Evolutionary conservation across 2,113 vertebrate species (phyloP), one percentile per base, ranked within the genome.

Genomic region (Epinephelus fuscoguttatus): DNA sequence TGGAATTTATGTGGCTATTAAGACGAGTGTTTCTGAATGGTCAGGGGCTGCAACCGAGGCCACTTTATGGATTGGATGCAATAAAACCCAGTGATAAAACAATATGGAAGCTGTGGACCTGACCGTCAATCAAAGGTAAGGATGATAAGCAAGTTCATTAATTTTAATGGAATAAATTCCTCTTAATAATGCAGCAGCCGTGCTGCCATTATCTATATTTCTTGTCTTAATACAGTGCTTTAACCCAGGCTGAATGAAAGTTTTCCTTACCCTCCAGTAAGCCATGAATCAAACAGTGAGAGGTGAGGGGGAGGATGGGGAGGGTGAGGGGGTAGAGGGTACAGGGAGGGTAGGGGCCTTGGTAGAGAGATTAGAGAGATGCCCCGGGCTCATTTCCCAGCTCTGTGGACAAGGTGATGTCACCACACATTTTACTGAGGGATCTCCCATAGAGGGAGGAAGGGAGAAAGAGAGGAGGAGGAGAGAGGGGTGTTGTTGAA

Each of bases 341-440:
- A 80, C 75, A 68, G 19, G n/a, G 21, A 40, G 72, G 55, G 19
- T 53, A 37, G 49, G 11, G 53, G 87, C 33, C 15, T 57, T 33
- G 30, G 49, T 17, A 10, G 47, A 70, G 61, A 80, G 69, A 88
- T 84, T 86, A 66, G 75, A 87, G 70, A 86, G 77, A 84, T 72
- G 81, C 93, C 88, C 53, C 27, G 5, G 81, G 91, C 85, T 71
- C 72, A 57, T 86, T 89, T 86, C 88, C 80, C 82, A 80, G 27
- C 33, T 6, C 63, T 55, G n/a, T 84, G 83, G 90, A 91, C 88
- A 80, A 85, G 85, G 71, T 94, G 94, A 94, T 91, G 93, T 94
- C 92, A 95, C 83, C 17, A 76, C 84, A 88, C 49, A 57, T 80
- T 77, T 52, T 42, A 67, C 40, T 78, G n/a, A 66, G 83, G 83